Evolutionary conservation across 2,797 vertebrate genomes (phyloP).

Genomic region (Neopelma chrysocephalum): DNA sequence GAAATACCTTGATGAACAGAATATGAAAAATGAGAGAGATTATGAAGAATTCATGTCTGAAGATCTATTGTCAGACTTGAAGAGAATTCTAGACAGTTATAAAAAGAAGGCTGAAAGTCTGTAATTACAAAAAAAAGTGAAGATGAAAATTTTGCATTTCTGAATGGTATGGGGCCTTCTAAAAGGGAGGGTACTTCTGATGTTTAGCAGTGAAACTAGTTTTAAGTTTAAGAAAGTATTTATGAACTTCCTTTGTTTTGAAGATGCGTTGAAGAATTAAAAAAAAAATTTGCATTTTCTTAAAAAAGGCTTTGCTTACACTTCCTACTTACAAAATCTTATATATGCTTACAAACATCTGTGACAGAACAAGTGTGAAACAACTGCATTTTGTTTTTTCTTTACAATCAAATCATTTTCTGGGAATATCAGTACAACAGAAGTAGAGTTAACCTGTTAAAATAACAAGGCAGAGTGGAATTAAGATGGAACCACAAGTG

Average conservation of each 20-base stretch:
- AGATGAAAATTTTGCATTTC: not conserved
- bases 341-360: not conserved
- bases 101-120: slow-evolving; percentile 68
- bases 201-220: not conserved
- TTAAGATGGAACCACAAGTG: not conserved
- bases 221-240: not conserved
- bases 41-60: slow-evolving; percentile 73
- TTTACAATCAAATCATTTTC: not conserved
- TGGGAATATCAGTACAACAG: not conserved
- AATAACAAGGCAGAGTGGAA: not conserved
- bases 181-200: not conserved
- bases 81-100: slow-evolving; percentile 64
- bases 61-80: slow-evolving; percentile 68
- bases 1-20: slow-evolving; percentile 79
- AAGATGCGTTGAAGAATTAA: not conserved
- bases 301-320: not conserved
- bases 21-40: slow-evolving; percentile 64
- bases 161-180: not conserved
- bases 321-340: not conserved
- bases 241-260: not conserved
- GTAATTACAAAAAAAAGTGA: slow-evolving; percentile 2
- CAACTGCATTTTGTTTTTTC: not conserved
- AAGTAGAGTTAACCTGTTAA: not conserved
- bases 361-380: not conserved
- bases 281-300: not conserved